Evolutionary conservation across 2,888 invertebrate genomes (phyloP).

Genomic region (Dastarcus helophoroides): DNA sequence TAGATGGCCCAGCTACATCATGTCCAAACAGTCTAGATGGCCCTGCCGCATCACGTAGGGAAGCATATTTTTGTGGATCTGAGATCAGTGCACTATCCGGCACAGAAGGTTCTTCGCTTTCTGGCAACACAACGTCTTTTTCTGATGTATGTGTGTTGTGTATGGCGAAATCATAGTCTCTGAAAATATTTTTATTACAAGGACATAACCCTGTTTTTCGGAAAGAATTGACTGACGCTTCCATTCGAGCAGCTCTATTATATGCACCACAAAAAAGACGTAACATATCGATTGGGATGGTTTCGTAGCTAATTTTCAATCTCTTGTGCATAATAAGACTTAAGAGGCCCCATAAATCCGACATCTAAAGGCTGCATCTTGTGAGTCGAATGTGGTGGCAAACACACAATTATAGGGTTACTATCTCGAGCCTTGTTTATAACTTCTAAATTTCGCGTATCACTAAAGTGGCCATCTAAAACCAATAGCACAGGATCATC

Average conservation of each 20-base stretch:
- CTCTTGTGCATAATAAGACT: conserved; percentile 22
- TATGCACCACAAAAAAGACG: neutral
- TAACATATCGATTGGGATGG: conserved; percentile 22
- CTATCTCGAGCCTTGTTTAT: conserved; percentile 24
- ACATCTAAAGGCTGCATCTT: conserved; percentile 27
- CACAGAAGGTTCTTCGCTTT: conserved; percentile 1
- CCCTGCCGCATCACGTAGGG: too few species aligned
- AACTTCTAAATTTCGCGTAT: conserved; percentile 19
- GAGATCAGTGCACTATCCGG: neutral
- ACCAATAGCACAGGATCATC: conserved; percentile 21
- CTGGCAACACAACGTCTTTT: neutral
- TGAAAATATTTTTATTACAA: conserved; percentile 1
- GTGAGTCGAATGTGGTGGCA: conserved; percentile 27
- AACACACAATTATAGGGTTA: conserved; percentile 24
- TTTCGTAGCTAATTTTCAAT: conserved; percentile 19
- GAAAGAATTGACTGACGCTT: neutral
- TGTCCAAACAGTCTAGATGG: neutral
- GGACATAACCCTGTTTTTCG: too few species aligned
- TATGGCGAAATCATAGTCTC: conserved; percentile 1
- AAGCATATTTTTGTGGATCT: neutral
- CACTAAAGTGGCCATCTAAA: conserved; percentile 27
- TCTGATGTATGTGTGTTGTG: neutral
- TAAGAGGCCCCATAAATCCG: conserved; percentile 21
- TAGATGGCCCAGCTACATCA: conserved; percentile 1
- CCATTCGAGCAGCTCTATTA: conserved; percentile 1